These are phyloP conservation scores for Nicator chloris DNA, from an alignment of 2,113 vertebrate genomes.

Conservation along the genomic window DNA sequence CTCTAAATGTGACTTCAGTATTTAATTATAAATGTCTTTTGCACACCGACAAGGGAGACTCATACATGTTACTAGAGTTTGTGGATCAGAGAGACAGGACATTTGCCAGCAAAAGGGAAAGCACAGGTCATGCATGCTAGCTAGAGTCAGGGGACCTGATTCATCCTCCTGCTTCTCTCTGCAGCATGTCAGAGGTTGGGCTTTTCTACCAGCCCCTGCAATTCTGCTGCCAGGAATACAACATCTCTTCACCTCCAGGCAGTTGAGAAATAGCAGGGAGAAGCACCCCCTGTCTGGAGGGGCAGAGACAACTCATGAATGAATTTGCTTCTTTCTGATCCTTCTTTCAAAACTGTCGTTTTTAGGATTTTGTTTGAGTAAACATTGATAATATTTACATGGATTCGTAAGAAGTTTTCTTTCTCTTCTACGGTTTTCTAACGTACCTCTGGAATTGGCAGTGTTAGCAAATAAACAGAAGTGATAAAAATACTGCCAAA, in stretches of 20 bases:
- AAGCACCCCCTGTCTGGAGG: background rate
- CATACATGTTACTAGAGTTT: rapidly evolving
- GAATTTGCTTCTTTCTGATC: background rate
- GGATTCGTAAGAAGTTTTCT: background rate
- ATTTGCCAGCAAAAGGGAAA: background rate
- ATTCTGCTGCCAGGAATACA: background rate
- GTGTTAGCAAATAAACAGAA: background rate
- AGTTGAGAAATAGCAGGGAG: background rate
- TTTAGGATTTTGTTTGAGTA: background rate
- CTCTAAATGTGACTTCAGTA: background rate
- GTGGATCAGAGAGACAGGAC: background rate
- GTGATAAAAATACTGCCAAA: background rate
- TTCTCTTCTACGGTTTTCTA: background rate
- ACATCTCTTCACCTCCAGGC: background rate
- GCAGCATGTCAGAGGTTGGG: background rate
- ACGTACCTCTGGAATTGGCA: background rate
- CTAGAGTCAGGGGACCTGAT: background rate
- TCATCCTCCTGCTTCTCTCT: background rate
- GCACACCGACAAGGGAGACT: background rate
- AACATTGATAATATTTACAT: background rate
- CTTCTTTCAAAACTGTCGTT: background rate
- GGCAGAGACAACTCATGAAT: background rate
- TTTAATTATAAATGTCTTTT: background rate
- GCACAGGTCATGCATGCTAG: background rate
- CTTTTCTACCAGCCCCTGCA: background rate